Base-by-base conservation (phyloP, 2,797 vertebrate species). In the Eremophila alpestris region DNA sequence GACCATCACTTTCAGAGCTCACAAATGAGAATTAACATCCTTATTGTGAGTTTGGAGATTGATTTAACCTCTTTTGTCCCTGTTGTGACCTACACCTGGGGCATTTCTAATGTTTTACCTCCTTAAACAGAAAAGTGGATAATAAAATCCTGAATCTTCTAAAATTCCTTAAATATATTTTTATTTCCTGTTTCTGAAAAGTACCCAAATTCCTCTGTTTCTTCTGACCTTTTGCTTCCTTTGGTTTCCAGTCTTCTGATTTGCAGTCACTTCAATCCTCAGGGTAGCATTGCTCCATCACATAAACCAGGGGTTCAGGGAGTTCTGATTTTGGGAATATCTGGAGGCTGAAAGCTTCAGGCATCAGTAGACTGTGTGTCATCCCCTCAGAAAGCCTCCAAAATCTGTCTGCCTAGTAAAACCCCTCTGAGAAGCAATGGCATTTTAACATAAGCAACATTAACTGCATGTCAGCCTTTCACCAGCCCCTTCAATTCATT, bases 11-110 rank as follows among this genome's bases (percentile, higher is more conserved):
- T 97, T 65, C 83, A 88, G 49, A 82, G 77, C 73, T 96, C 90
- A 93, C 70, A 96, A 95, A 97, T 93, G 73, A 96, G 73, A 94
- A 88, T 96, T 95, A 97, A 94, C 22, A 11, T 90, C 87, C 65
- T 79, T 88, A 62, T 90, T 91, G 88, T 81, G 93, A 96, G 77
- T 94, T 79, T 93, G 86, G 87, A 92, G 81, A 95, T 88, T 95
- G 92, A 92, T 94, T 94, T 95, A 93, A 90, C 62, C 69, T 93
- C 49, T 68, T 67, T 91, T 89, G 79, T 41, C 75, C 80, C 34
- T 93, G 64, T 79, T 89, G 36, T 29, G n/a, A 87, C 58, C 26
- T 41, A 67, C 62, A 93, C 46, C 79, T 89, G 46, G 82, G 78
- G 62, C 64, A 94, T 90, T 96, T 97, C 93, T 81, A 95, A 83